A percentile compares a stretch with the other conserved stretches of the same genome.
These are phyloP conservation scores for Clarias pachynema DNA, from an alignment of 2,797 vertebrate genomes.

Conservation along the genomic window DNA sequence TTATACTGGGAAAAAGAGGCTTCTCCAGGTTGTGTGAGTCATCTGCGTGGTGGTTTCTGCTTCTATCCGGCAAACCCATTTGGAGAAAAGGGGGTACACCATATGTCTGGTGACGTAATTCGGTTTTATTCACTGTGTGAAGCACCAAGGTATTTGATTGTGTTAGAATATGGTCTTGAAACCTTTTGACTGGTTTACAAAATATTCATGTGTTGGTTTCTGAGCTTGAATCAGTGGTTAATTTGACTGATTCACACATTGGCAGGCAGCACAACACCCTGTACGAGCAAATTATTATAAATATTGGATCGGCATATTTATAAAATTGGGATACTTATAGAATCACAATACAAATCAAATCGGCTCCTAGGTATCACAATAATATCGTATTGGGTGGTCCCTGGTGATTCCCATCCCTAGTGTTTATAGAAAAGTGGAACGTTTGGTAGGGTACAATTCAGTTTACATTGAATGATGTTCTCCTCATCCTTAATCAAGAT, in stretches of 20 bases:
- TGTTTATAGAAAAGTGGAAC: slow-evolving; percentile 22
- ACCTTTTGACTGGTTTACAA: slow-evolving; percentile 30
- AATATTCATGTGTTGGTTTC: neutral
- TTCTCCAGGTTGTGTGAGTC: neutral
- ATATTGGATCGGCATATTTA: too few species aligned
- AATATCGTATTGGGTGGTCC: too few species aligned
- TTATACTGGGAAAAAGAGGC: slow-evolving; percentile 9
- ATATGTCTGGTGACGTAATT: slow-evolving; percentile 44
- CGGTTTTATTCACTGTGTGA: slow-evolving; percentile 22
- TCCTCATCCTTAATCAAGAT: neutral
- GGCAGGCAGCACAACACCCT: too few species aligned
- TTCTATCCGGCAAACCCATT: slow-evolving; percentile 11
- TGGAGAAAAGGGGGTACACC: slow-evolving; percentile 10
- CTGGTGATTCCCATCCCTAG: too few species aligned
- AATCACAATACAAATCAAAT: too few species aligned
- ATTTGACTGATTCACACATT: too few species aligned
- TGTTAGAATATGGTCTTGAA: slow-evolving; percentile 46
- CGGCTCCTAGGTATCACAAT: too few species aligned
- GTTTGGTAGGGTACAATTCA: neutral
- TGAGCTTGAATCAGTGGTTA: too few species aligned
- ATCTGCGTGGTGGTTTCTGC: neutral
- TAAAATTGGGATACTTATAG: too few species aligned
- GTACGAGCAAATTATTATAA: too few species aligned
- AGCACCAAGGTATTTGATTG: slow-evolving; percentile 32
- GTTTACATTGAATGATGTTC: slow-evolving; percentile 9